Evolutionary conservation across 2,113 vertebrate genomes (phyloP).

Genomic region (Cheirogaleus medius): DNA sequence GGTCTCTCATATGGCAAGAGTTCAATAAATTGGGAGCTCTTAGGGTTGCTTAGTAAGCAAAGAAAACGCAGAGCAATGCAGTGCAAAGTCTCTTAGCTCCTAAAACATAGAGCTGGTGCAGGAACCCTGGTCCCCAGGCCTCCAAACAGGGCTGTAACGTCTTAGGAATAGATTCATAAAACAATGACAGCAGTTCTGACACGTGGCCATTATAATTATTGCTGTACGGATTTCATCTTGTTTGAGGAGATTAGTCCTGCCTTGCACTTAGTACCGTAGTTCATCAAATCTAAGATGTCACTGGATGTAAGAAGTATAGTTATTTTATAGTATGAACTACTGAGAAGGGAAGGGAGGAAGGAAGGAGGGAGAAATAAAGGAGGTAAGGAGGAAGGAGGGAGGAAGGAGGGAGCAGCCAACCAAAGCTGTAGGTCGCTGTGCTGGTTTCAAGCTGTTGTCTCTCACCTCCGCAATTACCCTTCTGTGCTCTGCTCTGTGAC

Average conservation of each 20-base stretch:
- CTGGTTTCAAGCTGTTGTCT: neutral
- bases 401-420: no score
- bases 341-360: no score
- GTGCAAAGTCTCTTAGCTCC: neutral
- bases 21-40: fast-evolving
- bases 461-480: neutral
- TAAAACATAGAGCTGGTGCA: neutral
- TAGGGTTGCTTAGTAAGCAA: neutral
- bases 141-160: no score
- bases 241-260: no score
- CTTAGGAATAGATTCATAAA: neutral
- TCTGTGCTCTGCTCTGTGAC: neutral
- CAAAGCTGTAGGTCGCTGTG: neutral
- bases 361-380: neutral
- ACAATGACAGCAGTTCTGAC: neutral
- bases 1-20: neutral
- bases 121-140: neutral
- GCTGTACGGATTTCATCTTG: neutral
- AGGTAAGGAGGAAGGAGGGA: no score
- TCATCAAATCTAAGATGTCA: neutral
- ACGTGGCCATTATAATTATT: fast-evolving
- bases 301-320: neutral
- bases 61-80: neutral
- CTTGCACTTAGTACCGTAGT: neutral
- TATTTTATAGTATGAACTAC: neutral